Conservation (phyloP, 2,888 invertebrate genomes). For the Yponomeuta sedellus region DNA sequence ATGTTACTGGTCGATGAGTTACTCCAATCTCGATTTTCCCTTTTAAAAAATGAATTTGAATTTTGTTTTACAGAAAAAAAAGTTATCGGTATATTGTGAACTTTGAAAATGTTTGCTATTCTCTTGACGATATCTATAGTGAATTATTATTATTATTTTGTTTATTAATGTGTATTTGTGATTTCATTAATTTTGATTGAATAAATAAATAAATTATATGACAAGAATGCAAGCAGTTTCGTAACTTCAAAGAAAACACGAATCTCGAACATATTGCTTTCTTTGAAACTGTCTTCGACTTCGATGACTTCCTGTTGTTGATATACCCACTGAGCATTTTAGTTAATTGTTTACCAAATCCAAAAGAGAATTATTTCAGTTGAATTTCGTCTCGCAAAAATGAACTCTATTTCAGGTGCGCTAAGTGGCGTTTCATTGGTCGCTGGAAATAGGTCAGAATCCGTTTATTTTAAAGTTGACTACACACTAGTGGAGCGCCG, state of each 20-base stretch:
- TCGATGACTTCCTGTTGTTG: constrained; percentile 13
- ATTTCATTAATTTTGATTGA: no score
- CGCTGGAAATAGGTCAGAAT: constrained; percentile 58
- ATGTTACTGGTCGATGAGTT: no score
- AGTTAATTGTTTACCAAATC: constrained; percentile 9
- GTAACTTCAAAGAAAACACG: neutral
- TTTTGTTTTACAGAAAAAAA: no score
- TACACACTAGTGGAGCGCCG: constrained; percentile 29
- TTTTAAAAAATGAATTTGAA: no score
- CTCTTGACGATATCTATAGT: no score
- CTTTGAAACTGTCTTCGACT: neutral
- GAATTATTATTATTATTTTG: no score
- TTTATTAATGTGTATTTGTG: no score
- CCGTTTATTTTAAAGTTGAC: constrained; percentile 49
- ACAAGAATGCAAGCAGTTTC: neutral
- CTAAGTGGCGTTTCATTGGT: constrained; percentile 3
- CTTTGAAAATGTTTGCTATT: no score
- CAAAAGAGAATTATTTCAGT: neutral
- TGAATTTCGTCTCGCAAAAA: neutral
- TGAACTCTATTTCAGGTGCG: neutral
- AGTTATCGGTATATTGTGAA: no score
- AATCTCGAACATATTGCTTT: neutral
- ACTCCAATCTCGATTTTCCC: no score
- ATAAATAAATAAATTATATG: no score
- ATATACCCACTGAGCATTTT: neutral